These are phyloP conservation scores for Aurelia aurita DNA, from an alignment of 30 jellyfish, hydroid and myxozoan species.

Conservation along the genomic window DNA sequence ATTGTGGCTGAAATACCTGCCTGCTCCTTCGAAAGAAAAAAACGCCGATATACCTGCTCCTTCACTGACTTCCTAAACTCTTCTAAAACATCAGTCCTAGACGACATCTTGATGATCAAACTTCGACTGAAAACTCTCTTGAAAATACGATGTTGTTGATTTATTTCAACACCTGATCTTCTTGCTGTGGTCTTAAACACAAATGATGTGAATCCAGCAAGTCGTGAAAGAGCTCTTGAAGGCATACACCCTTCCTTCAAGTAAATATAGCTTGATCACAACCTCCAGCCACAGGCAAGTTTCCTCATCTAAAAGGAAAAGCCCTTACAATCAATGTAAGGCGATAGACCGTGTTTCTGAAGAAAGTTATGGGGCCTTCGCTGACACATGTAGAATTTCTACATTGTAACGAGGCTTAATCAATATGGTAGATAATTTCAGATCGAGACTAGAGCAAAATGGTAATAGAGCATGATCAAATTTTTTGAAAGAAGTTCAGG, in stretches of 20 bases:
- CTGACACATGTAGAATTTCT: not conserved
- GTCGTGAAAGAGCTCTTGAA: too few species aligned
- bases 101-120: constrained; percentile 10
- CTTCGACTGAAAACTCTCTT: not conserved
- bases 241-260: too few species aligned
- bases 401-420: not conserved
- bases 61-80: constrained; percentile 65
- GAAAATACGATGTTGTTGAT: too few species aligned
- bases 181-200: too few species aligned
- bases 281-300: constrained; percentile 48
- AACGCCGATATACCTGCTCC: constrained; percentile 56
- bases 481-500: too few species aligned
- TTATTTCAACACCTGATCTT: too few species aligned
- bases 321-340: constrained; percentile 10
- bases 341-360: not conserved
- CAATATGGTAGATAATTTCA: not conserved
- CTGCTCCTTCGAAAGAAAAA: too few species aligned
- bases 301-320: not conserved
- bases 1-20: too few species aligned
- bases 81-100: constrained; percentile 55
- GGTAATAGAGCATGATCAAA: not conserved
- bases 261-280: too few species aligned
- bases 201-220: too few species aligned
- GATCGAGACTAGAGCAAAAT: not conserved
- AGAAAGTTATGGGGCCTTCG: constrained; percentile 17